Percentiles rank a stretch among this genome's conserved stretches.
phyloP scores from a whole-genome alignment of 2,113 vertebrate genomes.

The Isichthys henryi region DNA sequence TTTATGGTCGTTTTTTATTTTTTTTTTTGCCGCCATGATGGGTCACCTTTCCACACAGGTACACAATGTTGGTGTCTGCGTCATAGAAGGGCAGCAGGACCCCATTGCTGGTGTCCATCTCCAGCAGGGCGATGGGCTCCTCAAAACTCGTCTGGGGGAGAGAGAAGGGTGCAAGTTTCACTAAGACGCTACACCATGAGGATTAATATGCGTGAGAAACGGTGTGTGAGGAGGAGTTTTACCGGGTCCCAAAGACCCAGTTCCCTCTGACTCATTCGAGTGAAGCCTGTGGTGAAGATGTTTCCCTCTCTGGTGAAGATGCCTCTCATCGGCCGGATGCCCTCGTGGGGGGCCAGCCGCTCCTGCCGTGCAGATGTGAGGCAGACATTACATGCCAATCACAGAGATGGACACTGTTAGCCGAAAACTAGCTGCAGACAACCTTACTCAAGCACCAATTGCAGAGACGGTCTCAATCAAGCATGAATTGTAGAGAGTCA shows the following conservation, averaged over 20 bases:
- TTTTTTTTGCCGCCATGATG: not conserved
- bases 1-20: not conserved
- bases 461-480: not conserved
- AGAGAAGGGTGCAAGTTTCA: not conserved
- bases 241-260: constrained; percentile 98
- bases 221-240: constrained; percentile 32
- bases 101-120: constrained; percentile 96
- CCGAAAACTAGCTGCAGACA: not conserved
- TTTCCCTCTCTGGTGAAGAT: constrained; percentile 90
- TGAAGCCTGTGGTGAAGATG: constrained; percentile 97
- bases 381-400: constrained; percentile 11
- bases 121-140: constrained; percentile 89
- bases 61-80: constrained; percentile 84
- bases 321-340: constrained; percentile 91
- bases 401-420: not conserved
- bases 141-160: constrained; percentile 79
- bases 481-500: not conserved
- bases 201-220: not conserved
- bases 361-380: constrained; percentile 58
- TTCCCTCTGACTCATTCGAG: constrained; percentile 97
- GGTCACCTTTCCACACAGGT: constrained; percentile 89
- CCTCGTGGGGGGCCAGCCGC: constrained; percentile 87
- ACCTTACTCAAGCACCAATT: not conserved
- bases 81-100: constrained; percentile 93
- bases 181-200: constrained; percentile 1